A percentile compares a stretch with the other conserved stretches of the same genome.
These are phyloP conservation scores for Plecturocebus donacophilus DNA, from an alignment of 2,113 vertebrate species.

Conservation along the genomic window DNA sequence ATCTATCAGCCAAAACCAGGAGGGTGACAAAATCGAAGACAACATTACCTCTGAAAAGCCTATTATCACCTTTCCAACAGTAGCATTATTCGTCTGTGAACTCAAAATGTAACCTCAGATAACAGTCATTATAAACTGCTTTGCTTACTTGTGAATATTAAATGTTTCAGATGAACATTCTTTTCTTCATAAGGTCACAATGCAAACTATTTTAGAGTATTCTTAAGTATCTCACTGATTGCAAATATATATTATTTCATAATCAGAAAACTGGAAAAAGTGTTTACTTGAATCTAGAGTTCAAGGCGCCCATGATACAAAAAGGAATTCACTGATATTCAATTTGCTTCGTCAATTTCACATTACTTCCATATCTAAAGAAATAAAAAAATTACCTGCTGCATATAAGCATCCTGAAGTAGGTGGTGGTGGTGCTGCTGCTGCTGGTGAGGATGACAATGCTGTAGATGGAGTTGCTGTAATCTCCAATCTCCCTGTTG, in stretches of 20 bases:
- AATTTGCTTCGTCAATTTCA: not conserved
- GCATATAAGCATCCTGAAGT: constrained; percentile 88
- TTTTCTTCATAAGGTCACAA: not conserved
- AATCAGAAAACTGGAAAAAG: not conserved
- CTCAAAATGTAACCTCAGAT: not conserved
- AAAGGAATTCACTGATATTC: not conserved
- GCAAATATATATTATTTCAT: not conserved
- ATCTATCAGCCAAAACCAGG: not conserved
- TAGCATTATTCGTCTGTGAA: not conserved
- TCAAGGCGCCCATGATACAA: not conserved
- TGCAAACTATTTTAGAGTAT: not conserved
- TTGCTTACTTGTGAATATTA: not conserved
- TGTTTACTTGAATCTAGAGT: not conserved
- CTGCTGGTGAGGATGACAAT: constrained; percentile 52
- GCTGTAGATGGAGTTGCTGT: constrained; percentile 90
- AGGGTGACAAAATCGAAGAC: not conserved
- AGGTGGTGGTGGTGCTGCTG: constrained; percentile 83
- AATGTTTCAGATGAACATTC: not conserved
- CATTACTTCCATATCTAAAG: not conserved
- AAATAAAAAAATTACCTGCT: constrained; percentile 84
- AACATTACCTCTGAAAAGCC: constrained; percentile 16
- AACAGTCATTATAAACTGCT: not conserved
- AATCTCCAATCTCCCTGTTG: constrained; percentile 96
- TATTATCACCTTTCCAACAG: not conserved
- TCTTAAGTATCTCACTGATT: constrained; percentile 9